Evolutionary conservation across 2,113 vertebrate species (phyloP), one percentile per base, ranked within the genome.

Genomic region (Megaceryle maxima): DNA sequence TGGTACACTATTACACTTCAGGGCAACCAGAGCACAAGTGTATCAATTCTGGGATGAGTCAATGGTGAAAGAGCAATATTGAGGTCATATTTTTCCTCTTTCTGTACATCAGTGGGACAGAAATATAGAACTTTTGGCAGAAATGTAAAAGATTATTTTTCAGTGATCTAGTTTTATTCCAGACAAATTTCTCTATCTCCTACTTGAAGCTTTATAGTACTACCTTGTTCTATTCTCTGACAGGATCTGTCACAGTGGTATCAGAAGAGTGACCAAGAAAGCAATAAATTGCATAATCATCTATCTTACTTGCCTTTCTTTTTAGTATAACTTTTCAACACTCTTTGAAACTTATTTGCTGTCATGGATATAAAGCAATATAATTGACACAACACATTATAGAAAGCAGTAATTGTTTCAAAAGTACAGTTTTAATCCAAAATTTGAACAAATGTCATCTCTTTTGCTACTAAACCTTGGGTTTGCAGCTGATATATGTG

Each of bases 1-100:
- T 95, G 93, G 84, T 82, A 94, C 73, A 50, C 90, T 96, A 92
- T 95, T 91, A 93, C 87, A 93, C 96, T 96, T 95, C 82, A 94
- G 88, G 94, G 95, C 95, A 95, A 78, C 86, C 74, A 60, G 76
- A 95, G 92, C 95, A 95, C 64, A 69, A 94, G 89, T 82, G 90
- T 96, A 95, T 97, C 97, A 96, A 93, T 97, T 96, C 87, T 94
- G 80, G 90, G 84, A 96, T 83, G 95, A 97, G 91, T 88, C 95
- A 92, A 76, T 96, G 88, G 92, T 92, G 91, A 92, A 96, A 94
- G 60, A 94, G 74, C 70, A 96, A 97, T 97, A 96, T 94, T 97
- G 97, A 97, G 95, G 95, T 97, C 57, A 94, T 97, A 96, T 97
- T 97, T 96, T 97, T 93, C 66, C 84, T 91, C 60, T 67, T 95